Evolutionary conservation across 2,113 vertebrate genomes (phyloP).

Genomic region (Hippolais icterina): DNA sequence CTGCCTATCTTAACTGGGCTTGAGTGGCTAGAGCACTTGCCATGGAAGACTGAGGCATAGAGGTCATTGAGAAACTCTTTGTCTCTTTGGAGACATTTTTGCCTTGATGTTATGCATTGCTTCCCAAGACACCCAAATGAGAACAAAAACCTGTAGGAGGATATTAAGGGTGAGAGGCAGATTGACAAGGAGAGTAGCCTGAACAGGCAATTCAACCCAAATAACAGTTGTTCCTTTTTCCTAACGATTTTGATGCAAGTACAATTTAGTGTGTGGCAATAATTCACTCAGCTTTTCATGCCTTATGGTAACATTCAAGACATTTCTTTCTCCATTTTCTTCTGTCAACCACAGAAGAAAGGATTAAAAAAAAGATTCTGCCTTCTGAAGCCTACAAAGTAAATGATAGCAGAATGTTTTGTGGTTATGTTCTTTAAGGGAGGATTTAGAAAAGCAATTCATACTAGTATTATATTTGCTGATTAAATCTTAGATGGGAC

Average conservation of each 20-base stretch:
- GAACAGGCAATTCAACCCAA: neutral
- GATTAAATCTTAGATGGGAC: neutral
- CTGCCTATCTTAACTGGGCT: neutral
- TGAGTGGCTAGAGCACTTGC: neutral
- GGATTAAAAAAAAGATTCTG: neutral
- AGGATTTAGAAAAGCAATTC: neutral
- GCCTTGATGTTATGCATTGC: neutral
- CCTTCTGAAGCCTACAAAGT: neutral
- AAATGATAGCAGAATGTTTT: neutral
- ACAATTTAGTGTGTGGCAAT: neutral
- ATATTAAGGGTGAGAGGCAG: neutral
- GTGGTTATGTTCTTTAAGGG: neutral
- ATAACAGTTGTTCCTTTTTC: neutral
- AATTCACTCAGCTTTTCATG: neutral
- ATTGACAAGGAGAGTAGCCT: neutral
- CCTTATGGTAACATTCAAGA: neutral
- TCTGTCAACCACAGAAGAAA: neutral
- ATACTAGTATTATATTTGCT: neutral
- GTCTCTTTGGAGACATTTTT: neutral
- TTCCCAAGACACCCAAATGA: neutral
- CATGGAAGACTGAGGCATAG: neutral
- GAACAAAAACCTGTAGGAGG: neutral
- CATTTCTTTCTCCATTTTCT: neutral
- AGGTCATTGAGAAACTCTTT: neutral
- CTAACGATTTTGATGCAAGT: neutral